Conservation (phyloP, 2,888 invertebrate species). For the Phyllotreta cruciferae region DNA sequence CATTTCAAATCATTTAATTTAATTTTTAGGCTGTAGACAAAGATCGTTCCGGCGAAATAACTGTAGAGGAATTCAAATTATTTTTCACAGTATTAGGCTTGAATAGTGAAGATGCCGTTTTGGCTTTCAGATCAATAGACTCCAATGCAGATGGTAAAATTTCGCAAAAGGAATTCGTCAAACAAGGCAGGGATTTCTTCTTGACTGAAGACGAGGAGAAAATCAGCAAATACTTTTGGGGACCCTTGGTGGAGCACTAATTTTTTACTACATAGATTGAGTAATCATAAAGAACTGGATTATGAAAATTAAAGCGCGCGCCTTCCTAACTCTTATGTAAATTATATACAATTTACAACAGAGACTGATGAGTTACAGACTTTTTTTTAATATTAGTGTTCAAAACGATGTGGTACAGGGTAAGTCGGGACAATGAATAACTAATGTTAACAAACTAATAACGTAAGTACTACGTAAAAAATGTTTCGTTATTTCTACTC, state of each 20-base stretch:
- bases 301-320: too few relatives aligned
- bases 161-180: constrained; percentile 79
- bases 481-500: too few relatives aligned
- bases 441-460: too few relatives aligned
- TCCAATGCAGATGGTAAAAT: constrained; percentile 80
- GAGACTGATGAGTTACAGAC: too few relatives aligned
- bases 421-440: too few relatives aligned
- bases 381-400: too few relatives aligned
- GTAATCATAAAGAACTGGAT: too few relatives aligned
- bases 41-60: constrained; percentile 78
- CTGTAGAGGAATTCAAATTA: constrained; percentile 81
- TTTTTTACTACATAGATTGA: too few relatives aligned
- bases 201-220: constrained; percentile 75
- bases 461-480: too few relatives aligned
- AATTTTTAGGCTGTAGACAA: constrained; percentile 77
- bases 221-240: constrained; percentile 88
- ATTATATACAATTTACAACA: too few relatives aligned
- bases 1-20: constrained; percentile 6
- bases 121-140: constrained; percentile 81
- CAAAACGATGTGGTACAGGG: too few relatives aligned
- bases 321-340: too few relatives aligned
- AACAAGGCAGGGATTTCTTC: constrained; percentile 82
- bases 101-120: constrained; percentile 75
- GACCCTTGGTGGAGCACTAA: constrained; percentile 72
- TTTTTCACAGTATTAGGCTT: constrained; percentile 83